phyloP scores from a whole-genome alignment of 2,113 vertebrate species.

The Trichechus manatus region DNA sequence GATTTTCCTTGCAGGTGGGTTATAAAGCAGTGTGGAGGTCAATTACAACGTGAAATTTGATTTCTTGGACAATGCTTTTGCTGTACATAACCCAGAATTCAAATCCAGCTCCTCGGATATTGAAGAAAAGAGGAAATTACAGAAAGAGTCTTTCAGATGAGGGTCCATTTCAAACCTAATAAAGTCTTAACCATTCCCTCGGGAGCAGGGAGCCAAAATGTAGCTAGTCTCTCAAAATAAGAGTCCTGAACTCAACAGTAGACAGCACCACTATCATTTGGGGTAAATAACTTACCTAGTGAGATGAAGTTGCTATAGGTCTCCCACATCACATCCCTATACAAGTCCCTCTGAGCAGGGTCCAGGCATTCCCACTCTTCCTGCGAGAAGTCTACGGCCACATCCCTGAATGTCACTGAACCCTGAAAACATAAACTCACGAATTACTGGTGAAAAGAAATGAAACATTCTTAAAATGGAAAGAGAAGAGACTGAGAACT shows the following conservation, averaged over 20 bases:
- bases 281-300: conserved; percentile 61
- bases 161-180: neutral
- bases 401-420: conserved; percentile 79
- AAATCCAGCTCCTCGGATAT: neutral
- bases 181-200: neutral
- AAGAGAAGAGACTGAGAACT: neutral
- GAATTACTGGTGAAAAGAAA: conserved; percentile 37
- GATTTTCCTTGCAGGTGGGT: neutral
- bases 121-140: neutral
- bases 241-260: neutral
- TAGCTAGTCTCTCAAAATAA: conserved; percentile 32
- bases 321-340: conserved; percentile 83
- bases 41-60: neutral
- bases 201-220: neutral
- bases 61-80: neutral
- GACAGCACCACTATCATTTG: neutral
- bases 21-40: neutral
- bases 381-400: conserved; percentile 80
- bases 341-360: conserved; percentile 75
- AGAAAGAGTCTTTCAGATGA: neutral
- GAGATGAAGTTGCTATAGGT: conserved; percentile 79
- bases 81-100: neutral
- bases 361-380: conserved; percentile 82
- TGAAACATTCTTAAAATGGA: neutral
- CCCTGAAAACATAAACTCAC: conserved; percentile 59